Evolutionary conservation across 2,888 invertebrate species (phyloP), one percentile per base, ranked within the genome.

Genomic region (Drosophila nr. fundita): DNA sequence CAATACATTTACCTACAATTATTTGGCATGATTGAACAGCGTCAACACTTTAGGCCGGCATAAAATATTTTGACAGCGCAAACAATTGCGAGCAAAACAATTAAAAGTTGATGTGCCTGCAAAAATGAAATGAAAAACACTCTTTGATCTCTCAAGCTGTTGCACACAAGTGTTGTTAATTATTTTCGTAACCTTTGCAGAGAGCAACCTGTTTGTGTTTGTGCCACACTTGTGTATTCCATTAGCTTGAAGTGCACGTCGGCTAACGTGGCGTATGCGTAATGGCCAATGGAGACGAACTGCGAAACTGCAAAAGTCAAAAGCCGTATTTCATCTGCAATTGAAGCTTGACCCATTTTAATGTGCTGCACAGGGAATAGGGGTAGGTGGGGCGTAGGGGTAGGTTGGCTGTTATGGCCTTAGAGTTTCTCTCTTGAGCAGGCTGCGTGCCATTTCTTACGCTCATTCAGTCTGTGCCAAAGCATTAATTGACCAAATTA

Each of bases 401-500:
- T 8, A 11, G 27, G 13, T 48, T 21, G 11, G 18, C 13, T 24
- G n/a, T 4, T 34, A 21, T 27, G 34, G 30, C 30, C 42, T 34
- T 30, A 45, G n/a, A 38, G 29, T 29, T 29, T 11, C 21, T 24
- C 36, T 32, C 29, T 54, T 54, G 63, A 57, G 27, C 71, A 52
- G 38, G 60, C 21, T 40, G 52, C 55, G 50, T 55, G 62, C 32
- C 55, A 61, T 49, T 64, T 68, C 50, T 54, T 32, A 32, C 13
- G 54, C 40, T 57, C 40, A 30, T 54, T 68, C 40, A 50, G 34
- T 29, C 32, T 24, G 32, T 21, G 34, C 57, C 49, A 15, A 45
- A 21, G 69, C 78, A 83, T 73, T 78, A 86, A 90, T 85, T 82
- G 83, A 78, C 72, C 83, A 87, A 89, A 90, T 88, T 85, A 86